Base-by-base conservation (phyloP, 2,113 vertebrate genomes). In the Crotalus viridis region DNA sequence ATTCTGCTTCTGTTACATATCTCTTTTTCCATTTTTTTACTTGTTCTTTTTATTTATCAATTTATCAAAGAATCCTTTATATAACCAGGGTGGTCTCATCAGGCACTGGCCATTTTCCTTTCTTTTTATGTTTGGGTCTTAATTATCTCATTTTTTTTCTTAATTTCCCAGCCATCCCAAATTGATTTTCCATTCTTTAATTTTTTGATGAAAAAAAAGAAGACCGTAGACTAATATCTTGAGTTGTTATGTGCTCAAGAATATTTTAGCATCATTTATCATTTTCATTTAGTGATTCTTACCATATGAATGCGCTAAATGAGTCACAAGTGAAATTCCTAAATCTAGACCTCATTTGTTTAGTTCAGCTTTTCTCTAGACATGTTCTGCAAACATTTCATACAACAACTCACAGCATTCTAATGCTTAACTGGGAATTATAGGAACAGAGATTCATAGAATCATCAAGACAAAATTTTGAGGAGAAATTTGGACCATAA, bases 281-380 rank as follows among this genome's bases (percentile, higher is more conserved):
- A 90, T 89, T 93, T 91, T 33, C n/a, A 28, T 55, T 91, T 88
- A 91, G 43, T 43, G 54, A 52, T 54, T n/a, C 52, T 61, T 91
- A 91, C 28, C 15, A 89, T 54, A n/a, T 46, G 61, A 91, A 91
- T 91, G 56, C 1, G 9, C 55, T 64, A 93, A 90, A 69, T 89
- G 93, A 91, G 9, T 91, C 52, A 88, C 43, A 85, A 93, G 86
- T 59, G 54, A 54, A 93, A 91, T 88, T 87, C 54, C 85, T 93
- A 93, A 91, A 93, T 91, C 90, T 89, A 39, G 8, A 21, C 51
- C 64, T 89, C 54, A 24, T 93, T 91, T 85, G 21, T 59, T 74
- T 21, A 21, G 39, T 81, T 21, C 33, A 81, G 33, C 17, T 39
- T 81, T 81, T 81, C 69, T 39, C 17, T 39, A 81, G 26, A 13